Conservation (phyloP, 2,888 invertebrate genomes). For the Sinodicranocentrus sp. region DNA sequence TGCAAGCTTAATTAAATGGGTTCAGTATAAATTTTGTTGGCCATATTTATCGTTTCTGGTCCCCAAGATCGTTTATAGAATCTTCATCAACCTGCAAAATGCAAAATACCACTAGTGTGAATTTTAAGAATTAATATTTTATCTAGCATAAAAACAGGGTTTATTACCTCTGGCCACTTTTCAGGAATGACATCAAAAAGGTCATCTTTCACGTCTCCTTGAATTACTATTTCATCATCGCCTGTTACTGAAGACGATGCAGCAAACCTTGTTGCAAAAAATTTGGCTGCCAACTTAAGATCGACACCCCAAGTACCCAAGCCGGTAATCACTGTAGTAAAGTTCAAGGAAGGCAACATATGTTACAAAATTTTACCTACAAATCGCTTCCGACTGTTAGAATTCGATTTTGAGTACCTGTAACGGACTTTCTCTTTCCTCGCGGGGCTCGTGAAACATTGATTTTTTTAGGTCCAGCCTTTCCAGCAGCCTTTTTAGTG, state of each 20-base stretch:
- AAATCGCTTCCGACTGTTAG: neutral
- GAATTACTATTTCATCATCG: conserved; percentile 99
- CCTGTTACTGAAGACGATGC: conserved; percentile 99
- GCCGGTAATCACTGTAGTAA: conserved; percentile 86
- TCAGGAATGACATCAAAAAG: conserved; percentile 98
- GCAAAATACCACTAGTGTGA: conserved; percentile 36
- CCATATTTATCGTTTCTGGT: conserved; percentile 89
- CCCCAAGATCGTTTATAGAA: conserved; percentile 93
- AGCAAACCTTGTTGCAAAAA: conserved; percentile 98
- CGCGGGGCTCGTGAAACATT: conserved; percentile 93
- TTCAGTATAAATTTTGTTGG: no score
- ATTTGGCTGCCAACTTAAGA: conserved; percentile 97
- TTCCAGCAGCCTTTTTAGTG: conserved; percentile 93
- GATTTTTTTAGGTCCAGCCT: conserved; percentile 91
- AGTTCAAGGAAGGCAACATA: no score
- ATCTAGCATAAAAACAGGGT: neutral
- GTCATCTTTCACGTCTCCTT: conserved; percentile 99
- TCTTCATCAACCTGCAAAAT: conserved; percentile 90
- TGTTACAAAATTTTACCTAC: neutral
- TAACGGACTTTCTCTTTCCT: conserved; percentile 99
- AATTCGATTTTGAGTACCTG: conserved; percentile 78
- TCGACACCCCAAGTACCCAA: conserved; percentile 96
- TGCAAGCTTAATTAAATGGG: no score
- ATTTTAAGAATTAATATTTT: conserved; percentile 20
- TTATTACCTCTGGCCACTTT: conserved; percentile 95